phyloP scores from a whole-genome alignment of 2,888 invertebrate genomes.

The Lymantria monacha region DNA sequence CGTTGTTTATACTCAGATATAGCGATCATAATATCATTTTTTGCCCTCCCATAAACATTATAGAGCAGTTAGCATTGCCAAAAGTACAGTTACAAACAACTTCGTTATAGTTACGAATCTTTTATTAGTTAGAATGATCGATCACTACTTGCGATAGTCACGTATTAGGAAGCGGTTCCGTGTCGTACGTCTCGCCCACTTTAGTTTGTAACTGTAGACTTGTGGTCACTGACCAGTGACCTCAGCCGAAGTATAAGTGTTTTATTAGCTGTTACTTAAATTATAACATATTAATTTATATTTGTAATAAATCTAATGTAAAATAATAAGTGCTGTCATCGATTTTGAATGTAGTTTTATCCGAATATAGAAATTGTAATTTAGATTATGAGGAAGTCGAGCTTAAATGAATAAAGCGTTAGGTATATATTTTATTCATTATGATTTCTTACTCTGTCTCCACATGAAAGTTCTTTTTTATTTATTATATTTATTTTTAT shows the following conservation, averaged over 20 bases:
- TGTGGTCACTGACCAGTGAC: slow-evolving; percentile 31
- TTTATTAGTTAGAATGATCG: slow-evolving; percentile 29
- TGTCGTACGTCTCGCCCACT: slow-evolving; percentile 16
- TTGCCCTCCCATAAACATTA: no score
- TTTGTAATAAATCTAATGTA: neutral
- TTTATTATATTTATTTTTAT: no score
- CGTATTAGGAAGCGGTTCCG: slow-evolving; percentile 13
- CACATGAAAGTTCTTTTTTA: no score
- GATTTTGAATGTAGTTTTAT: no score
- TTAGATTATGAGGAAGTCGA: no score
- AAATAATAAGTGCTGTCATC: neutral
- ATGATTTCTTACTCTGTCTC: no score
- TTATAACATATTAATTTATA: neutral
- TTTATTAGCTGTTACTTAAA: neutral
- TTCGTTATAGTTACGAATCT: neutral
- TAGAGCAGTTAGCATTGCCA: neutral
- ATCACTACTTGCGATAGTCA: slow-evolving; percentile 25
- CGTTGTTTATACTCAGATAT: no score
- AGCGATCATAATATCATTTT: no score
- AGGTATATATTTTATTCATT: no score
- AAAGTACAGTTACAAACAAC: neutral
- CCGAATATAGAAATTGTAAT: no score
- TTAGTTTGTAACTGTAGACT: slow-evolving; percentile 23
- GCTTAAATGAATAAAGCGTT: no score
- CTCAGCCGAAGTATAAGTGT: neutral